phyloP scores from a whole-genome alignment of 2,113 vertebrate species.

The Sardina pilchardus region DNA sequence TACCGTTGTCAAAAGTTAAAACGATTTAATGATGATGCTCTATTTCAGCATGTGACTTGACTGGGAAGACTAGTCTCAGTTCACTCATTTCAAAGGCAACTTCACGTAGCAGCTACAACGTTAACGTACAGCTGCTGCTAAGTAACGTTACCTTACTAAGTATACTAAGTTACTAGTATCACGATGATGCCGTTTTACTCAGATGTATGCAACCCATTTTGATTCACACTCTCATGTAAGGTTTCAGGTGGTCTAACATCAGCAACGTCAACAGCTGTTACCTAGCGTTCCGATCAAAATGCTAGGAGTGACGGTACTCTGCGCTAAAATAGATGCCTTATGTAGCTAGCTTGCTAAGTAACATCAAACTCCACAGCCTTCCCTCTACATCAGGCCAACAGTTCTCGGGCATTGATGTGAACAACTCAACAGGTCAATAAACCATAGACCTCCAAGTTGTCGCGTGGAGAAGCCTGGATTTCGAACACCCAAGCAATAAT shows the following conservation, averaged over 20 bases:
- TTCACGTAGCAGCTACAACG: no score
- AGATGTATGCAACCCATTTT: background rate
- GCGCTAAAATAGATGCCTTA: background rate
- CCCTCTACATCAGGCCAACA: background rate
- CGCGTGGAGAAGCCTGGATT: background rate
- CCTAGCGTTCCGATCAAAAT: background rate
- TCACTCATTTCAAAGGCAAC: no score
- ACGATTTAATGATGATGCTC: background rate
- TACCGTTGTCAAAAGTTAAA: background rate
- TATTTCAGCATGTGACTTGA: background rate
- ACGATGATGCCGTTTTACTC: background rate
- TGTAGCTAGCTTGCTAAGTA: background rate
- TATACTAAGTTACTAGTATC: background rate
- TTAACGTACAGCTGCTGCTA: background rate
- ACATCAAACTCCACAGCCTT: background rate
- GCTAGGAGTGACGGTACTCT: background rate
- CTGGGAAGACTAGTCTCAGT: background rate
- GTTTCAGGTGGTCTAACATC: background rate
- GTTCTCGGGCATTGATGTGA: background rate
- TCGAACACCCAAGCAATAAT: background rate
- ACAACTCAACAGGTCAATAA: background rate
- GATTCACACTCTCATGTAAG: background rate
- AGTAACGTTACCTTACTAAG: background rate
- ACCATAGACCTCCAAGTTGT: background rate
- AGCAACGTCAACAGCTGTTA: constrained; percentile 14